phyloP scores from a whole-genome alignment of 2,888 invertebrate species.

The Eumerus sabulonum region DNA sequence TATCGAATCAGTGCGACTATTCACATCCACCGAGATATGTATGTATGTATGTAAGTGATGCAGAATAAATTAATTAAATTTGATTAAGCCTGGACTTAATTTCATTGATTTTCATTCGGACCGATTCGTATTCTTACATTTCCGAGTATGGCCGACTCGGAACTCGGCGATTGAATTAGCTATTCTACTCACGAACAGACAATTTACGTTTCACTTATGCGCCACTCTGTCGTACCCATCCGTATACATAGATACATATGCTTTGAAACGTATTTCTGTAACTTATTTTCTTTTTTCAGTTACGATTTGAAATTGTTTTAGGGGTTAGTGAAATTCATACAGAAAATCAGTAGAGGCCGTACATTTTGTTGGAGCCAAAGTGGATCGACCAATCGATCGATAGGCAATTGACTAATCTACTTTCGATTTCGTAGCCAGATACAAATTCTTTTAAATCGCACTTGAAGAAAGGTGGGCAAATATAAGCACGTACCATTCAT shows the following conservation, averaged over 20 bases:
- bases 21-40: conserved; percentile 14
- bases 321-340: conserved; percentile 38
- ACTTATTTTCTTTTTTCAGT: conserved; percentile 30
- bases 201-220: conserved; percentile 43
- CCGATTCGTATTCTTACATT: conserved; percentile 11
- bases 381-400: too few species aligned
- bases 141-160: too few species aligned
- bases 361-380: too few species aligned
- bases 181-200: conserved; percentile 43
- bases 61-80: conserved; percentile 39
- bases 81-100: conserved; percentile 9
- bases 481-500: conserved; percentile 42
- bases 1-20: conserved; percentile 8
- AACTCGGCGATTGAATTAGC: not conserved
- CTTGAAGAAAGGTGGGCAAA: conserved; percentile 12
- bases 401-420: conserved; percentile 12
- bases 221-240: too few species aligned
- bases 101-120: conserved; percentile 14
- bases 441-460: not conserved
- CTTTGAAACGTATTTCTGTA: conserved; percentile 9
- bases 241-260: not conserved
- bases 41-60: conserved; percentile 18
- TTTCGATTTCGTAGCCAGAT: conserved; percentile 50
- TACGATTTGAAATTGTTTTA: conserved; percentile 39
- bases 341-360: not conserved